phyloP scores from a whole-genome alignment of 2,113 vertebrate genomes.

The Aegypius monachus region DNA sequence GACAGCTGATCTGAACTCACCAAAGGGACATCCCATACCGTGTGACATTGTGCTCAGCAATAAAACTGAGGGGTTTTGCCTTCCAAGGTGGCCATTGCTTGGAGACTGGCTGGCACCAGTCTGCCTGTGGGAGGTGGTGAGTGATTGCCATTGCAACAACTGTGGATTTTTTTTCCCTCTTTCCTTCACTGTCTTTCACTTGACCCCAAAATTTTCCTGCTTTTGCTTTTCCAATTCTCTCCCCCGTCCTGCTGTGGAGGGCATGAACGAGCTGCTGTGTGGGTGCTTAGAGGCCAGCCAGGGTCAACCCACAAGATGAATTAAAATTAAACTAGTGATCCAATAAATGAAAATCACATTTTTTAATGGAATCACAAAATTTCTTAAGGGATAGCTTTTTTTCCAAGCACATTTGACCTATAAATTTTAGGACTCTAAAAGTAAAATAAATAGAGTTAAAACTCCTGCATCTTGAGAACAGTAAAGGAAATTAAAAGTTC shows the following conservation, averaged over 20 bases:
- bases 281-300: neutral
- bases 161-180: neutral
- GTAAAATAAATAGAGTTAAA: neutral
- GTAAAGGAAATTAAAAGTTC: neutral
- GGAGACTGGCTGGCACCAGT: neutral
- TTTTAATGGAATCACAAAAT: slow-evolving; percentile 35
- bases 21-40: no score
- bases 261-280: neutral
- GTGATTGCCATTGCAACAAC: neutral
- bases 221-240: neutral
- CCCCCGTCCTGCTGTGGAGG: accelerated
- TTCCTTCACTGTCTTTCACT: neutral
- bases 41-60: neutral
- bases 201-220: accelerated
- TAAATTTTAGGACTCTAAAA: neutral
- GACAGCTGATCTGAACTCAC: neutral
- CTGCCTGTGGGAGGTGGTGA: neutral
- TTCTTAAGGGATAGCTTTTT: neutral
- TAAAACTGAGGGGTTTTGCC: neutral
- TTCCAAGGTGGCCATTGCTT: neutral
- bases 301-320: neutral
- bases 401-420: neutral
- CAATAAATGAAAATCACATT: slow-evolving; percentile 33
- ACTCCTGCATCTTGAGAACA: neutral
- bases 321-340: slow-evolving; percentile 27